Base-by-base conservation (phyloP, 2,113 vertebrate genomes). In the Upupa epops region DNA sequence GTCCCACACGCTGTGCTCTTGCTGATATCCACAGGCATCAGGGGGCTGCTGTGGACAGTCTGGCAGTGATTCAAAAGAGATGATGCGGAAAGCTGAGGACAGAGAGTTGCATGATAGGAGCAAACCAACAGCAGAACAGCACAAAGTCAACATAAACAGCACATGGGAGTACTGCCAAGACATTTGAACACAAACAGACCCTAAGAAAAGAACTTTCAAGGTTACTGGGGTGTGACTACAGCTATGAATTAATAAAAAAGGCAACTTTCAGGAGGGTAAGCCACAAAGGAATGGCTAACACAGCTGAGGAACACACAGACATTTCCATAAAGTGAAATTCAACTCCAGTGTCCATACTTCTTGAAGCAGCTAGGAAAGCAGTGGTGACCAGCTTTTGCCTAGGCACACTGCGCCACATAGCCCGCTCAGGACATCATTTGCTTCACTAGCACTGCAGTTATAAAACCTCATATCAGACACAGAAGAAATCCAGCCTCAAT, bases 1-100 rank as follows among this genome's bases (percentile, higher is more conserved):
- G 15, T 37, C 36, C 11, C 4, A 1, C 1, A 1, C 13, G 3
- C 2, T 63, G 6, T 26, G 25, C 31, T 63, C 37, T 25, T 74
- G 20, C 60, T 70, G 52, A 21, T 90, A 13, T 24, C 76, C 11
- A 13, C 24, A 37, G n/a, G 29, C 9, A 19, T 13, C 26, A 55
- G 2, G 9, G 26, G 66, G 8, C 46, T 64, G 15, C 21, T 79
- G 26, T 12, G 11, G 19, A n/a, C 22, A 56, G 8, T 9, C 9
- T 60, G 34, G 36, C 18, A 59, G 8, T 5, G 8, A 52, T 52
- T 60, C 68, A 54, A 36, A 51, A 83, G 85, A 76, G 5, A 8
- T 48, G 78, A 48, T 16, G 8, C 16, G 72, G 34, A 58, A 88
- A 72, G 45, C 25, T 32, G 28, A 66, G 10, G 29, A 59, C 6